Base-by-base conservation (phyloP, 2,797 vertebrate species). In the Oryzias dopingdopingensis region DNA sequence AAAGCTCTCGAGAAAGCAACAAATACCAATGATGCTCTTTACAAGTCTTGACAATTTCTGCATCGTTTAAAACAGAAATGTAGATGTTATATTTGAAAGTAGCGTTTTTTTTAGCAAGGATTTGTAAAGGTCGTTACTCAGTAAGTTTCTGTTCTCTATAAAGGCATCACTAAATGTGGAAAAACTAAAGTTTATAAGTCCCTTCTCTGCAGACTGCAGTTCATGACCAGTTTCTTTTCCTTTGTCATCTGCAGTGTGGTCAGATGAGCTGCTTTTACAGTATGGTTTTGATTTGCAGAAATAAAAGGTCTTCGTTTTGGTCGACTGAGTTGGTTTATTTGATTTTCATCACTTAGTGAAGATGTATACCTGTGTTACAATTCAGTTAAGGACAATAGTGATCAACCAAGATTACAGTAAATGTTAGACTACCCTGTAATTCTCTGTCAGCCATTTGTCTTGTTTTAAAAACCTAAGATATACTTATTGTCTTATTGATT, bases 271-370 rank as follows among this genome's bases (percentile, higher is more conserved):
- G 20, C 22, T 57, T 71, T 60, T 58, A 59, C 59, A 50, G 65
- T 52, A 14, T 68, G 67, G 61, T 50, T 72, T 70, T 62, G 41
- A 65, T 74, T 79, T 56, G 32, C 42, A 24, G 42, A 18, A 24
- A 46, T 67, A 46, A 59, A 26, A 43, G 54, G 17, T 63, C 24
- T 26, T 26, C 24, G 41, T 52, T 26, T 47, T 49, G 32, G 12
- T 5, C 13, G 2, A 59, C 49, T 53, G 42, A 23, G 6, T 47
- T 71, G 24, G 6, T 26, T 56, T 55, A 44, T 15, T 4, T 49
- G 52, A 59, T 75, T 67, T 60, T 40, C 47, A 32, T 70, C 42
- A 45, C 54, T 32, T 49, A 44, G 52, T 1, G 29, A 14, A 18
- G 26, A 53, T 49, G 4, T 26, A 17, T 54, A 46, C 16, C 49